Evolutionary conservation across 2,888 invertebrate species (phyloP), one percentile per base, ranked within the genome.

Genomic region (Azorinus chamasolen): DNA sequence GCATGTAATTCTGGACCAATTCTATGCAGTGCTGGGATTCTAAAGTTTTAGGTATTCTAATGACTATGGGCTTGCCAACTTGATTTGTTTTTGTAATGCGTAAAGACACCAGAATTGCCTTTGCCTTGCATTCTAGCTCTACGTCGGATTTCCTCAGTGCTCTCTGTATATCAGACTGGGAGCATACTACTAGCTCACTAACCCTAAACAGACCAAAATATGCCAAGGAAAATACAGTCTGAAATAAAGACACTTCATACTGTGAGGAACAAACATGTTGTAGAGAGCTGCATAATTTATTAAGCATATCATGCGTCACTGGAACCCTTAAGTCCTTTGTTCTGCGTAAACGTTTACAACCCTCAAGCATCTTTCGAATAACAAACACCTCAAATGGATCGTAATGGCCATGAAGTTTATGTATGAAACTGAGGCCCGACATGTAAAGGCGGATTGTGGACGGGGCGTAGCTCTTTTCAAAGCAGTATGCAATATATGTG

Each of bases 141-240:
- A 73, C 20, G 57, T 70, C 54, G n/a, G 32, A 3, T 25, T 22
- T 57, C 0, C 2, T 18, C 6, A 66, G 46, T 14, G 55, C 61
- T 46, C 55, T 61, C 4, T 55, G 1, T 0, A 1, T 6, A 1
- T 10, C 16, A 6, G 10, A 5, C 4, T n/a, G n/a, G n/a, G n/a
- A n/a, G n/a, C n/a, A n/a, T n/a, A n/a, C n/a, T n/a, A n/a, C n/a
- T n/a, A n/a, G n/a, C n/a, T n/a, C n/a, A n/a, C n/a, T n/a, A n/a
- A n/a, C n/a, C n/a, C n/a, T n/a, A n/a, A n/a, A n/a, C 12, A 76
- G 45, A 16, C 76, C 65, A 59, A 70, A 70, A 55, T 69, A 76
- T n/a, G 70, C 70, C 25, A 64, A 14, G 14, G 12, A 51, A 63
- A 63, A 74, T 2, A 24, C 58, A n/a, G 68, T 58, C 12, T 0